Evolutionary conservation across 2,888 invertebrate species (phyloP).

Genomic region (Drepana falcataria): DNA sequence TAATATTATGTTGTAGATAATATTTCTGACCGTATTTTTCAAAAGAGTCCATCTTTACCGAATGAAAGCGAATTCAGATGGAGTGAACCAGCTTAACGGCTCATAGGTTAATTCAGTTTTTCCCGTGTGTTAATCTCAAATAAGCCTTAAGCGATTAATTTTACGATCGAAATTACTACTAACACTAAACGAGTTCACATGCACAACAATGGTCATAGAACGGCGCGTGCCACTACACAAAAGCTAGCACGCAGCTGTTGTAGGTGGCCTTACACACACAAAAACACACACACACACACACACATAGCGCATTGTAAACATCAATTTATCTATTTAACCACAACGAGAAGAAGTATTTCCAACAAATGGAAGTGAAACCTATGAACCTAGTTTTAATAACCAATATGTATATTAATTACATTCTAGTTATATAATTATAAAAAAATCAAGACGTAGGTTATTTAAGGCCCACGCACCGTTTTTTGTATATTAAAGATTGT

Average conservation of each 20-base stretch:
- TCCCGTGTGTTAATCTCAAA: not conserved
- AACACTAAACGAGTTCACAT: constrained; percentile 5
- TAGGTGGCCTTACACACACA: constrained; percentile 45
- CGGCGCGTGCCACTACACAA: constrained; percentile 68
- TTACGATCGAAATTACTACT: constrained; percentile 5
- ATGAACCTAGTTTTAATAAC: too few relatives aligned
- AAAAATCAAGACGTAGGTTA: too few relatives aligned
- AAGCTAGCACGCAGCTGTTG: constrained; percentile 63
- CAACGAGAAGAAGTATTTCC: not conserved
- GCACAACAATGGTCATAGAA: constrained; percentile 37
- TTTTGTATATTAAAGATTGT: too few relatives aligned
- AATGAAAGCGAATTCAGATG: too few relatives aligned
- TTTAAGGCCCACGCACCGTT: too few relatives aligned
- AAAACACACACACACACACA: constrained; percentile 30
- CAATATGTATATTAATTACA: too few relatives aligned
- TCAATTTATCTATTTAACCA: not conserved
- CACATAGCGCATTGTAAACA: constrained; percentile 4
- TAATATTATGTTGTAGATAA: too few relatives aligned
- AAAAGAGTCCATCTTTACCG: too few relatives aligned
- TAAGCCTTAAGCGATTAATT: not conserved
- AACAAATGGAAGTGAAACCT: too few relatives aligned
- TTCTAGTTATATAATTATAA: too few relatives aligned
- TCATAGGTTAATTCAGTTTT: too few relatives aligned
- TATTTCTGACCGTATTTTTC: too few relatives aligned
- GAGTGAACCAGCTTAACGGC: not conserved